These are phyloP conservation scores for Steinernema khuongi DNA, from an alignment of 1,140 invertebrate genomes.

Conservation along the genomic window DNA sequence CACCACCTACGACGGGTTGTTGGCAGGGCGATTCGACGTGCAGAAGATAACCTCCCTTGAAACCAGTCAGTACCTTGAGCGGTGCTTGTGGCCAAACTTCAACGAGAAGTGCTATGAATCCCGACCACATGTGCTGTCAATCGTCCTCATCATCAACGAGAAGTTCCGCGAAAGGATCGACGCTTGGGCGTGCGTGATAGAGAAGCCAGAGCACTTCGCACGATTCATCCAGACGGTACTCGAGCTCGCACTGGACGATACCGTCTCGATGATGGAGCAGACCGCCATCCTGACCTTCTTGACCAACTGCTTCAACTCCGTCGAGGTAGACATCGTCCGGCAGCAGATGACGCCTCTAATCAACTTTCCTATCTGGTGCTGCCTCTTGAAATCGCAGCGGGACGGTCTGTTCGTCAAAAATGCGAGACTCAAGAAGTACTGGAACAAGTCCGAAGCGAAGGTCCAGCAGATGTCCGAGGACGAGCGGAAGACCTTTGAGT, in stretches of 20 bases:
- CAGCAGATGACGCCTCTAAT: constrained; percentile 85
- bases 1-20: constrained; percentile 30
- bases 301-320: constrained; percentile 89
- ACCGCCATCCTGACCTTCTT: constrained; percentile 81
- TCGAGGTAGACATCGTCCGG: constrained; percentile 81
- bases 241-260: constrained; percentile 64
- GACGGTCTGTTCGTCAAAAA: constrained; percentile 78
- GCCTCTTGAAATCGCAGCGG: constrained; percentile 73
- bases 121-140: constrained; percentile 81
- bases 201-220: constrained; percentile 74
- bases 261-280: constrained; percentile 71
- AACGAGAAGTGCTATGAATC: constrained; percentile 63
- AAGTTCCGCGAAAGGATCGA: constrained; percentile 92
- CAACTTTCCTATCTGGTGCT: constrained; percentile 86
- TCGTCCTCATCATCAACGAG: constrained; percentile 94
- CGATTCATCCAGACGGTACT: constrained; percentile 81
- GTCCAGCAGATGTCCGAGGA: constrained; percentile 69
- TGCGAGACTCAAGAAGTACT: constrained; percentile 85
- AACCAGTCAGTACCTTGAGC: constrained; percentile 83
- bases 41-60: constrained; percentile 24
- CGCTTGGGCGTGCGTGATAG: constrained; percentile 86
- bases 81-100: constrained; percentile 95
- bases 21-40: background rate
- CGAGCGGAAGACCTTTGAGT: constrained; percentile 69
- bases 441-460: constrained; percentile 79